These are phyloP conservation scores for Vanessa tameamea DNA, from an alignment of 1,140 invertebrate species.

Conservation along the genomic window DNA sequence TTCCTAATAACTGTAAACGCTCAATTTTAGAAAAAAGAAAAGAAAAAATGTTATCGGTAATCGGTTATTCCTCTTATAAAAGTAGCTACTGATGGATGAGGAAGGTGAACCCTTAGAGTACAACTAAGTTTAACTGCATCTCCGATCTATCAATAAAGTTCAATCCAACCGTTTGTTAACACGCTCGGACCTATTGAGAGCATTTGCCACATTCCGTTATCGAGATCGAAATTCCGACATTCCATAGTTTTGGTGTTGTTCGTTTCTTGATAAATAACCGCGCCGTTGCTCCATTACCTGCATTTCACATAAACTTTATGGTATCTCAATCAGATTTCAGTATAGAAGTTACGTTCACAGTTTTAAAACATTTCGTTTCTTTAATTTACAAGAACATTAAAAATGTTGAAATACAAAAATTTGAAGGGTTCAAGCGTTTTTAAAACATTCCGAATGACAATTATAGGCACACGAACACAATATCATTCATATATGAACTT, in stretches of 20 bases:
- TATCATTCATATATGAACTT: too few relatives aligned
- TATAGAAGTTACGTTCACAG: neutral
- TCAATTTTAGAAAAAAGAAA: too few relatives aligned
- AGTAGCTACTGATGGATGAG: too few relatives aligned
- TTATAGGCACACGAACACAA: too few relatives aligned
- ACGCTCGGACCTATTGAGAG: neutral
- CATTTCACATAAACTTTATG: neutral
- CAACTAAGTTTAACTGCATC: neutral
- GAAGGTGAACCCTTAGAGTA: too few relatives aligned
- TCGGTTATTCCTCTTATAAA: too few relatives aligned
- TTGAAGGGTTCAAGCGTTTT: too few relatives aligned
- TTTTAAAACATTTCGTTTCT: neutral
- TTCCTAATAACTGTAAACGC: too few relatives aligned
- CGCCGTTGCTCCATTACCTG: neutral
- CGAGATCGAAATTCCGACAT: conserved; percentile 4
- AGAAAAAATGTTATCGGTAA: too few relatives aligned
- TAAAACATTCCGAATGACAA: too few relatives aligned
- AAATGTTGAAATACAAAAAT: too few relatives aligned
- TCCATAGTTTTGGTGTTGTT: neutral
- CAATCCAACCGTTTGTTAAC: neutral
- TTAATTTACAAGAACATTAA: too few relatives aligned
- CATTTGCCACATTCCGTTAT: conserved; percentile 6
- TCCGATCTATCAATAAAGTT: neutral
- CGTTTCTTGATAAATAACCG: neutral
- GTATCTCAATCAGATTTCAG: conserved; percentile 6